phyloP scores from a whole-genome alignment of 2,113 vertebrate genomes.

The Phaetusa simplex region DNA sequence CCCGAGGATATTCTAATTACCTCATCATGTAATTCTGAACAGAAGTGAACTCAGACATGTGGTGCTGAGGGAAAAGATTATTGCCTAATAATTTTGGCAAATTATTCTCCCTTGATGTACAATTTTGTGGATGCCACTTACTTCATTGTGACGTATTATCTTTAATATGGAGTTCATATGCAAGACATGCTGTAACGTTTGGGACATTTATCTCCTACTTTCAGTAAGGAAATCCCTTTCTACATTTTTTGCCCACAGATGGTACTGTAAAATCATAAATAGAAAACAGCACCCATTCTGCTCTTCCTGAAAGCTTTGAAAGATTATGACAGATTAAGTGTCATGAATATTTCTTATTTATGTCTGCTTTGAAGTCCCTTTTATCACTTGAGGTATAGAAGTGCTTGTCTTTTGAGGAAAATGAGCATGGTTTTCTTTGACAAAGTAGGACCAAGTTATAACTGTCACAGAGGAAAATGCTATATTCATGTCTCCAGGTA shows the following conservation, averaged over 20 bases:
- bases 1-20: neutral
- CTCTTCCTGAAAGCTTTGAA: neutral
- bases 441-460: neutral
- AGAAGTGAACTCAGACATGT: neutral
- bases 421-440: neutral
- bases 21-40: neutral
- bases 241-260: neutral
- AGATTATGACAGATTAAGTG: slow-evolving; percentile 3
- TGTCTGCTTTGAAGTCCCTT: neutral
- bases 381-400: neutral
- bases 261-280: neutral
- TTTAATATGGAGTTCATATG: neutral
- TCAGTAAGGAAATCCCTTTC: neutral
- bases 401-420: neutral
- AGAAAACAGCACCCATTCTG: neutral
- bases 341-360: neutral
- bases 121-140: neutral
- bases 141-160: neutral
- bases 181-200: neutral
- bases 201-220: neutral
- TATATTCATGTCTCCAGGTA: neutral
- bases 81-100: neutral
- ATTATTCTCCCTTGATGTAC: neutral
- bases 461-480: neutral
- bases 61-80: neutral